Base-by-base conservation (phyloP, 2,888 invertebrate species). In the Ypsolopha sequella region DNA sequence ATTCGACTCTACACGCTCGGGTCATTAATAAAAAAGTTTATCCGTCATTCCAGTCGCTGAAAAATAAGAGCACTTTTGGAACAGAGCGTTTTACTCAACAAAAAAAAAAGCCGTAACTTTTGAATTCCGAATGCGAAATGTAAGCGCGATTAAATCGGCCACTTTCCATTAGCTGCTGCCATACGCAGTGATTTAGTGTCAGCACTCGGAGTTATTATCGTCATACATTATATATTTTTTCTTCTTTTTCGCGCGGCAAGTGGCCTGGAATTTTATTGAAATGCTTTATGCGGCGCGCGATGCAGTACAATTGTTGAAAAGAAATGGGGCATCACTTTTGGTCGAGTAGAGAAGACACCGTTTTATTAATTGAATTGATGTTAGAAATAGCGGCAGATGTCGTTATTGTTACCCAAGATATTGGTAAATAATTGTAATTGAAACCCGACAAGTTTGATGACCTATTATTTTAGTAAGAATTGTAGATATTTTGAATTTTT, bases 141-240 rank as follows among this genome's bases (percentile, higher is more conserved):
- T 50, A 69, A 72, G 70, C 62, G 61, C 67, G 50, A 52, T 70
- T 66, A 65, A 73, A 65, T 62, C 60, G 54, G 61, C 64, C 66
- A 66, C 62, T 66, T 69, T 65, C 71, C 73, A 76, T 76, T 76
- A 73, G 64, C 61, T 62, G 60, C 64, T 66, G 70, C 69, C 68
- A 63, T 63, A 64, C 66, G 63, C 67, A 66, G 70, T 73, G 79
- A 79, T 76, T 74, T 73, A 75, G 60, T 63, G 68, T 54, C 63
- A 66, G 50, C 60, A 54, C 55, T 54, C 57, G 69, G 68, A 71
- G 64, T 70, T 74, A 73, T 72, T 66, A 62, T 63, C 62, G 55
- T 58, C 62, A 63, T 69, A 66, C 66, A 67, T 68, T 64, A 63
- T 41, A 41, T 48, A 51, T 51, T 53, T 53, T 43, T 48, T 35